These are phyloP conservation scores for Suncus etruscus DNA, from an alignment of 2,113 vertebrate genomes.

Conservation along the genomic window DNA sequence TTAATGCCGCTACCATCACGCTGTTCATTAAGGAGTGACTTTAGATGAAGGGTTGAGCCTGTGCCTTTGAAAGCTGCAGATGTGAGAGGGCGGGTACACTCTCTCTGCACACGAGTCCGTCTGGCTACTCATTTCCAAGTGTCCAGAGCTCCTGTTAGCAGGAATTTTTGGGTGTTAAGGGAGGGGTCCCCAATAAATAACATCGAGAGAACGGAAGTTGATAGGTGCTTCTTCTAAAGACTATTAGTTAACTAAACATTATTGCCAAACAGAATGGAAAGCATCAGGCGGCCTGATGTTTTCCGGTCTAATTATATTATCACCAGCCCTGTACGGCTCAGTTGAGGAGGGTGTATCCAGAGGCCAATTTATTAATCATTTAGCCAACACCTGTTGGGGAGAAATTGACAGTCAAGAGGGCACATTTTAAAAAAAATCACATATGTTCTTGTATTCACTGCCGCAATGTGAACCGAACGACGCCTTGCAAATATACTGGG, in stretches of 20 bases:
- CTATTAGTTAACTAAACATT: constrained; percentile 93
- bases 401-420: constrained; percentile 95
- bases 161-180: constrained; percentile 89
- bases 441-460: constrained; percentile 91
- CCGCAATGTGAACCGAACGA: constrained; percentile 87
- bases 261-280: constrained; percentile 98
- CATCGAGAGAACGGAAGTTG: constrained; percentile 91
- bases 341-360: constrained; percentile 97
- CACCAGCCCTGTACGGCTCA: constrained; percentile 93
- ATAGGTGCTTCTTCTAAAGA: constrained; percentile 93
- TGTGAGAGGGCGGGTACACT: constrained; percentile 88
- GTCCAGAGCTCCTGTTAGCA: constrained; percentile 90
- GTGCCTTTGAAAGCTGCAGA: constrained; percentile 90
- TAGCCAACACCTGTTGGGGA: constrained; percentile 99
- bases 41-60: constrained; percentile 88
- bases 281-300: constrained; percentile 96
- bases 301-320: constrained; percentile 99
- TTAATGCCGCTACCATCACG: constrained; percentile 86
- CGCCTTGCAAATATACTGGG: constrained; percentile 86
- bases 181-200: constrained; percentile 89
- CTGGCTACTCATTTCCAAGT: constrained; percentile 91
- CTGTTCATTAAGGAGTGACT: constrained; percentile 91
- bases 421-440: constrained; percentile 90
- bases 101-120: constrained; percentile 85
- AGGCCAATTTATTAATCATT: constrained; percentile 99